Evolutionary conservation across 2,113 vertebrate genomes (phyloP), one percentile per base, ranked within the genome.

Genomic region (Rousettus leschenaultii): DNA sequence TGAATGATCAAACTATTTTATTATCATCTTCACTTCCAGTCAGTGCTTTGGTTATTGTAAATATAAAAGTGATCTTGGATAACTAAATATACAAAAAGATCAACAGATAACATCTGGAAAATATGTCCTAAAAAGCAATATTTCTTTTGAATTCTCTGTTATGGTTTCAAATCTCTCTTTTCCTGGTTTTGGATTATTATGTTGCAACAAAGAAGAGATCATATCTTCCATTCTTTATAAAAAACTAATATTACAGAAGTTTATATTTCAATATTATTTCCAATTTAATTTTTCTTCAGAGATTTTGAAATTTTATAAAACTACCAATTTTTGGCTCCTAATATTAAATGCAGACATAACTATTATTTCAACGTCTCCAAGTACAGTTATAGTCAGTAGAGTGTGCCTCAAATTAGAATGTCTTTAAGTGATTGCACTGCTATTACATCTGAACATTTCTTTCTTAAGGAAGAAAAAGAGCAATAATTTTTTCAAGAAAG

Each of bases 251-350:
- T 51, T 89, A 66, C 30, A 45, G 82, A 94, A 88, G 0, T 51
- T 86, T 30, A 22, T 55, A 96, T 71, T 92, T 82, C 45, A 95
- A 40, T 28, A 95, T 80, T 86, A 73, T 22, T 45, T 14, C 22
- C 75, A 82, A 59, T 14, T 75, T 68, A 77, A 45, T 28, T 92
- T 87, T 95, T 90, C 82, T n/a, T 19, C 3, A 53, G 3, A 75
- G 85, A 87, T 70, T 71, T 94, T 30, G 59, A 96, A 97, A 43
- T 70, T 91, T 33, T 96, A 77, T 35, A 70, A 5, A 79, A n/a
- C 33, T 35, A 93, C 11, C 35, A 86, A 53, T 61, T 87, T 95
- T 71, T 30, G 9, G 59, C 28, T 92, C 24, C 9, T 82, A 74
- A 63, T 33, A 61, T 35, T 96, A 95, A 97, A 87, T 16, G 24